phyloP scores from a whole-genome alignment of 2,113 vertebrate genomes.

The Apeltes quadracus region DNA sequence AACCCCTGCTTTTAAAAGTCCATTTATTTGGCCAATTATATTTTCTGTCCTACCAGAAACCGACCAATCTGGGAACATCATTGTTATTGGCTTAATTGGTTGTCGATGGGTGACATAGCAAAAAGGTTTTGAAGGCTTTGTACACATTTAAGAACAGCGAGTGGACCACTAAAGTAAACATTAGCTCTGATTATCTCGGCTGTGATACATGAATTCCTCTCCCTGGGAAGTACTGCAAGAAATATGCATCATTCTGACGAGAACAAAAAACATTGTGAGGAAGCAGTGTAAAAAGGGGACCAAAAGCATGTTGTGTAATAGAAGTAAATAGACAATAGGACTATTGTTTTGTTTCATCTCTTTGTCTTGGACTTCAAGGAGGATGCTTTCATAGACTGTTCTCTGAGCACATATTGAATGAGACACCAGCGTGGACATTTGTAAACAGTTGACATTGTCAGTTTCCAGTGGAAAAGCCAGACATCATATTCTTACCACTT shows the following conservation, averaged over 20 bases:
- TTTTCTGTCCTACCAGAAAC: constrained; percentile 42
- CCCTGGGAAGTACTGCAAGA: constrained; percentile 41
- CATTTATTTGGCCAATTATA: constrained; percentile 64
- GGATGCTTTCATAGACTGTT: constrained; percentile 34
- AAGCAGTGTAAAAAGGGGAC: constrained; percentile 9
- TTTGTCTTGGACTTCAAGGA: constrained; percentile 38
- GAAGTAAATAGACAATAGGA: constrained; percentile 52
- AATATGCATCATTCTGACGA: constrained; percentile 49
- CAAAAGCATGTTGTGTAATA: constrained; percentile 29
- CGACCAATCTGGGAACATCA: constrained; percentile 35
- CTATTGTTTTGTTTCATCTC: constrained; percentile 38
- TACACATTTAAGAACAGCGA: constrained; percentile 22
- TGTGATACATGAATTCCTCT: constrained; percentile 39
- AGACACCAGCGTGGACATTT: constrained; percentile 26
- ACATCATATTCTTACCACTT: constrained; percentile 13
- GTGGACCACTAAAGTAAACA: constrained; percentile 38
- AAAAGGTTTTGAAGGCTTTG: constrained; percentile 45
- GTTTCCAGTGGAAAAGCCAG: constrained; percentile 32
- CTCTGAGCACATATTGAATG: constrained; percentile 48
- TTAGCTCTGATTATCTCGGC: constrained; percentile 49
- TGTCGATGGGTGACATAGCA: constrained; percentile 41
- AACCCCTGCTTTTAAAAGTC: constrained; percentile 58
- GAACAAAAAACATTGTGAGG: constrained; percentile 20
- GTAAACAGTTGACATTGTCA: constrained; percentile 42
- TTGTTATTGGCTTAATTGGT: constrained; percentile 49